phyloP scores from a whole-genome alignment of 2,888 invertebrate genomes.

The Cerceris ruficornis region DNA sequence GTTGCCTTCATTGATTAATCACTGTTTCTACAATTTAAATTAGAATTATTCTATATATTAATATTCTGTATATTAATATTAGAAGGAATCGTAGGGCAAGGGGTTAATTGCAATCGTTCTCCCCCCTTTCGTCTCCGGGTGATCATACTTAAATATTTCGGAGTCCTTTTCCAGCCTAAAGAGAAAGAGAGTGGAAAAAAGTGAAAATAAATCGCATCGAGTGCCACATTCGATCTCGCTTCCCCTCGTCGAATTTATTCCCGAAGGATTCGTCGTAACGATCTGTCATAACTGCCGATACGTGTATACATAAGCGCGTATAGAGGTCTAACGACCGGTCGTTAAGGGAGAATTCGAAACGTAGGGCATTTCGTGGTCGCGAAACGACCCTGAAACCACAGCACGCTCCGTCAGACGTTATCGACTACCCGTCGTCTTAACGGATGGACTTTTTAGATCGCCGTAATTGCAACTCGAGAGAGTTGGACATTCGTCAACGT shows the following conservation, averaged over 20 bases:
- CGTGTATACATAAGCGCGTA: background rate
- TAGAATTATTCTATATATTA: too few relatives aligned
- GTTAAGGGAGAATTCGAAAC: slow-evolving; percentile 28
- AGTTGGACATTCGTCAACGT: too few relatives aligned
- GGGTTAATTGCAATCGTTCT: slow-evolving; percentile 99
- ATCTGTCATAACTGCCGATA: slow-evolving; percentile 29
- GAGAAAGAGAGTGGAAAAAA: slow-evolving; percentile 2
- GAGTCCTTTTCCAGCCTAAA: slow-evolving; percentile 95
- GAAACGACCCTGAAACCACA: slow-evolving; percentile 9
- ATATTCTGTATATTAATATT: too few relatives aligned
- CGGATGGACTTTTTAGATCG: background rate
- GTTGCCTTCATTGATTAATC: too few relatives aligned
- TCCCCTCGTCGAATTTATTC: background rate
- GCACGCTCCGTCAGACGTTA: background rate
- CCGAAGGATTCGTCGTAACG: slow-evolving; percentile 21
- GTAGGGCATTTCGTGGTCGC: slow-evolving; percentile 3
- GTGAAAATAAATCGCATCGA: background rate
- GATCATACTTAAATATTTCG: slow-evolving; percentile 99
- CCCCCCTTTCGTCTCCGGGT: slow-evolving; percentile 99
- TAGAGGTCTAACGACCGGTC: slow-evolving; percentile 20
- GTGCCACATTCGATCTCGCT: background rate
- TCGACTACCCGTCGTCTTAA: background rate
- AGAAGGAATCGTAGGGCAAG: too few relatives aligned
- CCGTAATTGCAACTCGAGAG: background rate
- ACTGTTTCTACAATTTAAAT: too few relatives aligned